phyloP scores from a whole-genome alignment of 2,888 invertebrate species.

The Lingula anatina region DNA sequence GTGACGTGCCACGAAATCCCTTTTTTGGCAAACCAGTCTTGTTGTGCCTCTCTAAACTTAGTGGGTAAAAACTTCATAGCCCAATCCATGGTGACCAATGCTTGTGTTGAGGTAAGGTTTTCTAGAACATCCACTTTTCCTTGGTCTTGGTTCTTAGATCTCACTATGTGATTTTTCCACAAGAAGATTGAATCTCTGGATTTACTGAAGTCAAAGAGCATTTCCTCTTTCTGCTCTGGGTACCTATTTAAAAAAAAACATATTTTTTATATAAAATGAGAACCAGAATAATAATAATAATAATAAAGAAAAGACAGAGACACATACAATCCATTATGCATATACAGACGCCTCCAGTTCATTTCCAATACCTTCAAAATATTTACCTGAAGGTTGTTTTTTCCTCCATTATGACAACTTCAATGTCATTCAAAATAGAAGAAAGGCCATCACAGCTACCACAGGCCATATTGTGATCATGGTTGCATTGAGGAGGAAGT shows the following conservation, averaged over 20 bases:
- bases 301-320: too few species aligned
- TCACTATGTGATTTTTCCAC: not conserved
- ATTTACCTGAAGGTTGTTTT: too few species aligned
- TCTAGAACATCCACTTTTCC: not conserved
- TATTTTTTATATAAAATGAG: too few species aligned
- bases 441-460: too few species aligned
- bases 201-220: not conserved
- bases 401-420: too few species aligned
- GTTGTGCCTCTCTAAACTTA: slow-evolving; percentile 1
- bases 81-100: slow-evolving; percentile 3
- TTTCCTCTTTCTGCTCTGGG: not conserved
- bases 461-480: too few species aligned
- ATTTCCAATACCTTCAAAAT: too few species aligned
- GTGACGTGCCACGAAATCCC: slow-evolving; percentile 6
- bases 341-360: too few species aligned
- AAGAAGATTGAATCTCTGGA: not conserved
- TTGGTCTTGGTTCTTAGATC: slow-evolving; percentile 3
- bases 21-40: slow-evolving; percentile 6
- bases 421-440: too few species aligned
- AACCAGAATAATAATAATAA: too few species aligned
- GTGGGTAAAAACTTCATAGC: slow-evolving; percentile 6
- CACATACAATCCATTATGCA: too few species aligned
- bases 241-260: not conserved
- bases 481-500: too few species aligned
- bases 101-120: not conserved